Conservation (phyloP, 2,888 invertebrate species). For the Periphyllus acericola region DNA sequence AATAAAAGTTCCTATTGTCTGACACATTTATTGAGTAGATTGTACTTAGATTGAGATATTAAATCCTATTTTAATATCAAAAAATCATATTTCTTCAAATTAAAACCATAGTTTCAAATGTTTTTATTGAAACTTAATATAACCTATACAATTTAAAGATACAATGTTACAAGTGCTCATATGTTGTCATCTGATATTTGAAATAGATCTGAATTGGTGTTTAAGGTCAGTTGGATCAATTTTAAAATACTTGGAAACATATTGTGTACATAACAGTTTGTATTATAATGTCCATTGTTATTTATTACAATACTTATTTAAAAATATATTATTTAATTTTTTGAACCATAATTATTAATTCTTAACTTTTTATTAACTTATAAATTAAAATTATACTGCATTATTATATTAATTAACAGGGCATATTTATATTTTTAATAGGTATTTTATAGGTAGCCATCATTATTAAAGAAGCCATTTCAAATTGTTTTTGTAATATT, state of each 20-base stretch:
- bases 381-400: background rate
- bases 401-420: background rate
- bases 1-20: background rate
- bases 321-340: background rate
- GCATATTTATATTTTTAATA: background rate
- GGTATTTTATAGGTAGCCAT: background rate
- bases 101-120: background rate
- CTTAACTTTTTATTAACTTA: no score
- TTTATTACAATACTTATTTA: background rate
- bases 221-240: constrained; percentile 21
- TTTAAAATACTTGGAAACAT: background rate
- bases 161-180: background rate
- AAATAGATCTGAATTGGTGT: constrained; percentile 22
- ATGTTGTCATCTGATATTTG: constrained; percentile 14
- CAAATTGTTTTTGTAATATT: constrained; percentile 19
- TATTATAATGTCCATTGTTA: background rate
- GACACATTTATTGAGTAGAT: no score
- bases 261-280: background rate
- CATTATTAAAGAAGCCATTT: constrained; percentile 29
- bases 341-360: background rate
- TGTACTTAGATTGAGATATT: no score
- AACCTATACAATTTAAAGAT: background rate
- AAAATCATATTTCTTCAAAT: background rate
- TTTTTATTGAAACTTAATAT: background rate
- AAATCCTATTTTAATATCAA: background rate